Percentiles rank a stretch among this genome's conserved stretches.
Evolutionary conservation across 2,113 vertebrate genomes (phyloP).

Genomic region (Jacana jacana): DNA sequence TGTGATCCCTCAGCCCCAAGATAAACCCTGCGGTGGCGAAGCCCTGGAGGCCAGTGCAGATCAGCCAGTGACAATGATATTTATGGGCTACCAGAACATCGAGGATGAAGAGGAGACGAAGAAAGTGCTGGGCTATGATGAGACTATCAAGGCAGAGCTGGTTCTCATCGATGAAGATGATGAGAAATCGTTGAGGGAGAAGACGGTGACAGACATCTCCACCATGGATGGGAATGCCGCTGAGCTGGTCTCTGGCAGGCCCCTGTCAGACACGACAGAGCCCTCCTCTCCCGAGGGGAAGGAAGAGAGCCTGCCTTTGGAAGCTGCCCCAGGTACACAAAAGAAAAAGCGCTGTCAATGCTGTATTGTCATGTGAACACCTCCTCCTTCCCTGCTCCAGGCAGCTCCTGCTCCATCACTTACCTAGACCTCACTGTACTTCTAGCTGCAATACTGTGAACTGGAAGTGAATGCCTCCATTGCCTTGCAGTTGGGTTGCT

Average conservation of each 20-base stretch:
- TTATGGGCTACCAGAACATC: constrained; percentile 95
- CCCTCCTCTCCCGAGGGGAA: constrained; percentile 92
- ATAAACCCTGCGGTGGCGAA: constrained; percentile 56
- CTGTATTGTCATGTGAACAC: constrained; percentile 98
- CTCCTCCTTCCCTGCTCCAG: constrained; percentile 69
- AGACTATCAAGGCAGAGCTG: constrained; percentile 94
- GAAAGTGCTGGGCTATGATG: constrained; percentile 92
- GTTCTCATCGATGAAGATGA: constrained; percentile 96
- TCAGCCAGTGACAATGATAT: constrained; percentile 96
- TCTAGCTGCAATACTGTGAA: constrained; percentile 89
- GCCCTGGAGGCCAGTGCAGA: constrained; percentile 75
- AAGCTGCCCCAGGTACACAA: constrained; percentile 94
- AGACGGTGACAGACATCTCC: constrained; percentile 95
- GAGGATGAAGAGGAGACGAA: constrained; percentile 91
- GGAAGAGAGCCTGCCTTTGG: constrained; percentile 88
- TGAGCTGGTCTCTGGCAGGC: constrained; percentile 92
- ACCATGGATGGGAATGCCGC: constrained; percentile 91
- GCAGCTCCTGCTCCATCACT: constrained; percentile 78
- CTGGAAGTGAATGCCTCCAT: constrained; percentile 81
- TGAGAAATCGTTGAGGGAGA: constrained; percentile 94
- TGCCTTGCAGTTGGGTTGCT: constrained; percentile 81
- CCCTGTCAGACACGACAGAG: constrained; percentile 89
- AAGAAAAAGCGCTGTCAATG: constrained; percentile 99
- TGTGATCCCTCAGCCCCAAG: constrained; percentile 66
- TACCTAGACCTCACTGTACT: constrained; percentile 83